Evolutionary conservation across 2,888 invertebrate species (phyloP), one percentile per base, ranked within the genome.

Genomic region (Platycnemis pennipes): DNA sequence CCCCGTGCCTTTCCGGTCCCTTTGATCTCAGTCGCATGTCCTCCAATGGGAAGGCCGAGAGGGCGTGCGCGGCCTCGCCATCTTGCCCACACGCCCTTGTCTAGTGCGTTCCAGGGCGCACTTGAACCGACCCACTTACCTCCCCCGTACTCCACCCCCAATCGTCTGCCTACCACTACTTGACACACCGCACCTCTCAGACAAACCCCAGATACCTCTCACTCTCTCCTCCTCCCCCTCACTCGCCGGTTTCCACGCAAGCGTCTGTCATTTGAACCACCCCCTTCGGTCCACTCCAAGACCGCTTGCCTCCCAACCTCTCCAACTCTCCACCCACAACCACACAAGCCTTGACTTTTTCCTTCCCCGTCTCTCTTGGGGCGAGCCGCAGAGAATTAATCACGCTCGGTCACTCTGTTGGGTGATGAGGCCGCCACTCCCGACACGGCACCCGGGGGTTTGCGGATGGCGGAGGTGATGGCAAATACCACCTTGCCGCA

Each of bases 221-320:
- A 0, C 49, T 49, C 49, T 49, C 49, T 49, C 13, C 4, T 11
- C 49, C 49, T 49, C n/a, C n/a, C n/a, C n/a, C n/a, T n/a, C n/a
- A n/a, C n/a, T n/a, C n/a, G n/a, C 63, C 26, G 63, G 63, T 63
- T 63, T 63, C 77, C 77, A 77, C 77, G 77, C 77, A 77, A 31
- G 77, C 37, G 77, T 37, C 77, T 37, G 77, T 77, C 77, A 77
- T 37, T n/a, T 4, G 5, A 26, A 19, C 26, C 5, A 63, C 63
- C n/a, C 31, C 77, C 37, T 37, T 37, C 37, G 31, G 49, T 49
- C 49, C 49, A 16, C 7, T 49, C 16, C 49, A 49, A 11, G 49
- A 16, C 7, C 49, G 49, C 16, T 26, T 7, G 22, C 5, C 19
- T 7, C 5, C 37, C 77, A 49, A 37, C 37, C 37, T 1, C 37